A percentile compares a stretch with the other conserved stretches of the same genome.
Evolutionary conservation across 2,113 vertebrate species (phyloP).

Genomic region (Neotoma lepida): DNA sequence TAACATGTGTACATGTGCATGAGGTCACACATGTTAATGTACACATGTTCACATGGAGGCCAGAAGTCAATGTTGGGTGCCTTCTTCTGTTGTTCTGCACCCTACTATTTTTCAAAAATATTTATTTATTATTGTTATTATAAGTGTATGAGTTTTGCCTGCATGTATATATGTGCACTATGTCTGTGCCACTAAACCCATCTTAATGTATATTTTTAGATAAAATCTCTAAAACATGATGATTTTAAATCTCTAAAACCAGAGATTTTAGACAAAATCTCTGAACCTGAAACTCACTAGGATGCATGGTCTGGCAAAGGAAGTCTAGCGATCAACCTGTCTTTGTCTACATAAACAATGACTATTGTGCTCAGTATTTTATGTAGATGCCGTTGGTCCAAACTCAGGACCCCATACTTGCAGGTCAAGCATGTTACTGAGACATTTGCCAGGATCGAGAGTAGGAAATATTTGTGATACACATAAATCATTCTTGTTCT

Average conservation of each 20-base stretch:
- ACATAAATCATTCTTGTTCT: background rate
- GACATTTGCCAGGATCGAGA: too few relatives aligned
- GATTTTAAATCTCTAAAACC: background rate
- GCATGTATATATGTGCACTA: background rate
- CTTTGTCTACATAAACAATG: background rate
- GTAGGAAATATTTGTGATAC: background rate
- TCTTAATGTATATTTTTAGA: background rate
- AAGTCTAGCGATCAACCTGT: background rate
- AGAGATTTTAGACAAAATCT: background rate
- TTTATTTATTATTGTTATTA: background rate
- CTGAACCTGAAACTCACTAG: background rate
- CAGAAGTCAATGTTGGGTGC: background rate
- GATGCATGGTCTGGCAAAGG: background rate
- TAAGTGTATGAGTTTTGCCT: background rate
- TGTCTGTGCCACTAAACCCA: background rate
- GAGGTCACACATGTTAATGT: background rate
- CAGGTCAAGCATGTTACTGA: too few relatives aligned
- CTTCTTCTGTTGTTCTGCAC: background rate
- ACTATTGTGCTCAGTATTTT: background rate
- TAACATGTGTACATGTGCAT: background rate
- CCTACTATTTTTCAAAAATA: too few relatives aligned
- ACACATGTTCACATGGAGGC: background rate
- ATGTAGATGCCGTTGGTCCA: background rate
- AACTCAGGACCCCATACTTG: background rate
- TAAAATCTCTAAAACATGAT: background rate